These are phyloP conservation scores for Cantharis rustica DNA, from an alignment of 2,888 invertebrate species.

Conservation along the genomic window DNA sequence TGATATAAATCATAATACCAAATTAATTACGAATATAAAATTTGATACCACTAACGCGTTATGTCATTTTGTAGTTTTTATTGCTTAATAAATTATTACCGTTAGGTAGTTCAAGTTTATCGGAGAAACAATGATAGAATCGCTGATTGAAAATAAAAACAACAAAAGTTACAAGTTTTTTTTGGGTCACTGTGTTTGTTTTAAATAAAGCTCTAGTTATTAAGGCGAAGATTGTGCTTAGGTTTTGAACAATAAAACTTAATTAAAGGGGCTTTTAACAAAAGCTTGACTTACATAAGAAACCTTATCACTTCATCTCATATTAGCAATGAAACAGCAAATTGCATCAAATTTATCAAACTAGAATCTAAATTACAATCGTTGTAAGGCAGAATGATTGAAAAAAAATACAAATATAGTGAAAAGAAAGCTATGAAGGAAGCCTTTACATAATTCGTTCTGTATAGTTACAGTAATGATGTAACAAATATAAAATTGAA, in stretches of 20 bases:
- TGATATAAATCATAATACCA: neutral
- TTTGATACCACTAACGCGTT: neutral
- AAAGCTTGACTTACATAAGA: neutral
- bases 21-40: neutral
- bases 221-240: neutral
- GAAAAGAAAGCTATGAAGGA: neutral
- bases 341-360: neutral
- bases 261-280: neutral
- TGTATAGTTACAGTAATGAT: neutral
- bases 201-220: neutral
- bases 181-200: neutral
- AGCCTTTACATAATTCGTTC: slow-evolving; percentile 1
- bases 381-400: neutral
- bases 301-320: neutral
- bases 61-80: neutral
- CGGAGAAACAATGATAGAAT: neutral
- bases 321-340: slow-evolving; percentile 2
- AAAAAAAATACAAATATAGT: neutral
- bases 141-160: neutral
- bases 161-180: neutral
- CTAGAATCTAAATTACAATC: neutral
- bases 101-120: neutral
- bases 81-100: neutral
- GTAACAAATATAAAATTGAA: neutral
- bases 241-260: neutral